These are phyloP conservation scores for Drosophila repleta DNA, from an alignment of 1,140 invertebrate genomes.

Conservation along the genomic window DNA sequence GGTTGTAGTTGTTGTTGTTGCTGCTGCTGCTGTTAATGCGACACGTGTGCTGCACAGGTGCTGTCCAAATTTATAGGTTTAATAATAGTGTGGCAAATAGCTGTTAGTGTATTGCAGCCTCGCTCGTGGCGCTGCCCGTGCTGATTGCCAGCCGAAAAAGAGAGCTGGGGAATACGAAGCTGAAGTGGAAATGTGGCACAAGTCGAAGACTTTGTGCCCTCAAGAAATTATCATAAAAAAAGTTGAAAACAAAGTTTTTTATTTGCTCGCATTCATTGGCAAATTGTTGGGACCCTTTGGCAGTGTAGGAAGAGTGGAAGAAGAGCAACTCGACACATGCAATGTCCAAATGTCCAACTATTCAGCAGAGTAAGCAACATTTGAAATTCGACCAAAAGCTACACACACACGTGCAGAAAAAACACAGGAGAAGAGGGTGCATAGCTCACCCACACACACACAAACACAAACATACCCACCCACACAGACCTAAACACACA, in stretches of 20 bases:
- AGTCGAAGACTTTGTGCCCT: not conserved
- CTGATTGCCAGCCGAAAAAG: conserved; percentile 20
- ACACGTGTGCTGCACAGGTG: conserved; percentile 58
- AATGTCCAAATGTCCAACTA: conserved; percentile 56
- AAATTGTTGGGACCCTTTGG: not conserved
- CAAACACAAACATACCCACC: no score
- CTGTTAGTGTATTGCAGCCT: conserved; percentile 28
- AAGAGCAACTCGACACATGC: conserved; percentile 45
- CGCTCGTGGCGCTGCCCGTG: conserved; percentile 42
- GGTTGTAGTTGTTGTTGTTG: no score
- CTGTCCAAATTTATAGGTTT: conserved; percentile 66
- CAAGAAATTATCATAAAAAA: not conserved
- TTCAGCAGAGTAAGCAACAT: conserved; percentile 78
- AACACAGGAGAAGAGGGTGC: not conserved
- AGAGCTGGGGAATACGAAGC: not conserved
- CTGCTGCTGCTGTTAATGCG: conserved; percentile 35
- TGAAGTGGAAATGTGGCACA: not conserved
- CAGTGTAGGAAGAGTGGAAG: not conserved
- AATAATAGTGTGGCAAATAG: conserved; percentile 60
- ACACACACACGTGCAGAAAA: conserved; percentile 44
- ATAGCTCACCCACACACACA: not conserved
- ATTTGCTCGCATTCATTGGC: not conserved
- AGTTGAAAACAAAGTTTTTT: not conserved
- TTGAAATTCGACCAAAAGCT: conserved; percentile 77
- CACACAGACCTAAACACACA: conserved; percentile 32